Percentiles rank a stretch among this genome's conserved stretches.
Evolutionary conservation across 2,888 invertebrate species (phyloP).

Genomic region (Lasioglossum malachurum): DNA sequence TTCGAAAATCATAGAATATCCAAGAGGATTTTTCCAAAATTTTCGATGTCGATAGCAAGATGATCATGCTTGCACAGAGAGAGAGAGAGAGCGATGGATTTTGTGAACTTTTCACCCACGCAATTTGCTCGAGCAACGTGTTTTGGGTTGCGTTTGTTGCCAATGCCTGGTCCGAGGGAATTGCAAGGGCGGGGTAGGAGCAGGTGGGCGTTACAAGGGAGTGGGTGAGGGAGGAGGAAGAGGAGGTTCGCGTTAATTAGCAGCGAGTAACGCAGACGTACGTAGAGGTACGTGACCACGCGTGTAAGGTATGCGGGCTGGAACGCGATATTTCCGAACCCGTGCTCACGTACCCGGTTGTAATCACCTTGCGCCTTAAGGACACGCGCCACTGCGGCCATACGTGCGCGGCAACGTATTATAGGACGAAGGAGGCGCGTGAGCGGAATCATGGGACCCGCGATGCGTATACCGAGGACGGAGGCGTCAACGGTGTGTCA

Average conservation of each 20-base stretch:
- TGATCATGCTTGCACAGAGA: too few species aligned
- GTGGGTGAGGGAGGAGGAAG: not conserved
- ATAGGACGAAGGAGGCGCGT: conserved; percentile 45
- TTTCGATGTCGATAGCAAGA: too few species aligned
- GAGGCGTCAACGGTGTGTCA: not conserved
- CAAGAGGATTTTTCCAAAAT: too few species aligned
- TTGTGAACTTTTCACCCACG: not conserved
- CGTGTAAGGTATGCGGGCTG: conserved; percentile 27
- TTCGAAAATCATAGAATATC: too few species aligned
- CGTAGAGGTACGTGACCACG: conserved; percentile 46
- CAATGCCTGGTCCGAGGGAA: not conserved
- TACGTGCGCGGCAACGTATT: conserved; percentile 56
- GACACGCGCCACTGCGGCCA: conserved; percentile 51
- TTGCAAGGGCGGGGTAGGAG: not conserved
- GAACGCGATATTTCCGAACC: conserved; percentile 24
- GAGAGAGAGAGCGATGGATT: too few species aligned
- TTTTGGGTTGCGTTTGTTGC: not conserved
- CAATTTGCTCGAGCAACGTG: not conserved
- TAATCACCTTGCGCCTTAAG: conserved; percentile 61
- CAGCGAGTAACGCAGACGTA: conserved; percentile 39
- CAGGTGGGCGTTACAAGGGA: not conserved
- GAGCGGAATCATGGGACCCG: conserved; percentile 39
- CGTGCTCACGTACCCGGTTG: conserved; percentile 50
- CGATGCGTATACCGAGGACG: conserved; percentile 27
- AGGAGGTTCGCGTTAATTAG: conserved; percentile 48